These are phyloP conservation scores for Zosterops hypoxanthus DNA, from an alignment of 2,113 vertebrate species.

Conservation along the genomic window DNA sequence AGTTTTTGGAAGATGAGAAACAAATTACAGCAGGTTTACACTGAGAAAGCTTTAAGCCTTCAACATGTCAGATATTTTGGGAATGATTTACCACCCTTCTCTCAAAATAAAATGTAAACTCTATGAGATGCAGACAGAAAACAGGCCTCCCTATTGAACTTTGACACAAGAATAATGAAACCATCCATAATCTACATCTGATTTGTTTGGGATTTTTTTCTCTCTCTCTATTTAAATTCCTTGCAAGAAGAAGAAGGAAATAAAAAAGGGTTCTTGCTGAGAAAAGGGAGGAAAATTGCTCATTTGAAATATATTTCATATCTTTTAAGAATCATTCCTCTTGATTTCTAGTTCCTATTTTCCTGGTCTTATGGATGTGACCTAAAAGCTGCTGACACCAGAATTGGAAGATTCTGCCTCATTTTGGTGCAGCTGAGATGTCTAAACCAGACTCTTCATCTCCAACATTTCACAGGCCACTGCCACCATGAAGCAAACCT, in stretches of 20 bases:
- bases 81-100: slow-evolving; percentile 29
- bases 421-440: background rate
- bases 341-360: background rate
- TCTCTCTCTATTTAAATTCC: background rate
- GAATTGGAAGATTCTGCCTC: background rate
- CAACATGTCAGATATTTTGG: slow-evolving; percentile 21
- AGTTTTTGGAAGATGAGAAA: background rate
- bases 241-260: background rate
- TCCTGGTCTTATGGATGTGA: background rate
- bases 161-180: slow-evolving; percentile 27
- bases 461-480: background rate
- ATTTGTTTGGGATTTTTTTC: slow-evolving; percentile 5
- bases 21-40: slow-evolving; percentile 22
- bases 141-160: slow-evolving; percentile 22
- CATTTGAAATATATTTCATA: background rate
- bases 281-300: background rate
- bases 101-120: slow-evolving; percentile 43
- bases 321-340: background rate
- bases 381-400: background rate
- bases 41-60: slow-evolving; percentile 29
- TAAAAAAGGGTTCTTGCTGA: background rate
- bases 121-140: slow-evolving; percentile 33
- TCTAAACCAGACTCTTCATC: background rate
- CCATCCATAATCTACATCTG: background rate
- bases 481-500: background rate